Percentiles rank a stretch among this genome's conserved stretches.
Evolutionary conservation across 1,140 invertebrate genomes (phyloP).

Genomic region (Eueides isabella): DNA sequence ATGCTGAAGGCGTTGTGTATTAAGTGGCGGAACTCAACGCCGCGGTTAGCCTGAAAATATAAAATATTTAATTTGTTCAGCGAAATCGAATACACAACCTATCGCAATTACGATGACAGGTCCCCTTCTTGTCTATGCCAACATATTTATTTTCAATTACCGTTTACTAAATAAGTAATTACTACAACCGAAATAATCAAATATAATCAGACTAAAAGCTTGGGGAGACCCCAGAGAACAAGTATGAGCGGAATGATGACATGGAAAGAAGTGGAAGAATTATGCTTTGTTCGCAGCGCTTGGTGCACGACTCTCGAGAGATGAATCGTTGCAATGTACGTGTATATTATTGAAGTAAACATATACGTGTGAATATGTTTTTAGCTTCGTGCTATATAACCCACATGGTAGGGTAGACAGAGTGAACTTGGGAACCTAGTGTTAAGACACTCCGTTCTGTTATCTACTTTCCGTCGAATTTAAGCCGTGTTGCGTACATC

Average conservation of each 20-base stretch:
- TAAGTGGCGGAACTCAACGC: too few species aligned
- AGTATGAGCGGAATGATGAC: background rate
- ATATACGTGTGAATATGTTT: background rate
- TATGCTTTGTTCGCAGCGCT: background rate
- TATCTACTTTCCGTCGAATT: too few species aligned
- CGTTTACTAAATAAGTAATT: background rate
- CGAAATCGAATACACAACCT: too few species aligned
- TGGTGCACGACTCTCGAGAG: conserved; percentile 7
- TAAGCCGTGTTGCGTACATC: too few species aligned
- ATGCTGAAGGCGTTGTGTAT: too few species aligned
- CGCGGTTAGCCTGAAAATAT: too few species aligned
- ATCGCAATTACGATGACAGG: too few species aligned
- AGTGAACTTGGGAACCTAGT: too few species aligned
- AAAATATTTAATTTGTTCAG: background rate
- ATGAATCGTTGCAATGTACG: background rate
- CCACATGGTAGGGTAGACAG: too few species aligned
- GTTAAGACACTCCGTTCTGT: too few species aligned
- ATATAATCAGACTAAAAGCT: conserved; percentile 2
- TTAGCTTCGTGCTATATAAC: background rate
- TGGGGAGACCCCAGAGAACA: background rate
- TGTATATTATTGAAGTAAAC: too few species aligned
- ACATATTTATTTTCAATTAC: background rate
- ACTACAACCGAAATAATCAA: background rate
- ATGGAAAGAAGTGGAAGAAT: background rate
- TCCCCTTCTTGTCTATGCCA: background rate